Conservation (phyloP, 2,888 invertebrate species). For the Neoaliturus tenellus region DNA sequence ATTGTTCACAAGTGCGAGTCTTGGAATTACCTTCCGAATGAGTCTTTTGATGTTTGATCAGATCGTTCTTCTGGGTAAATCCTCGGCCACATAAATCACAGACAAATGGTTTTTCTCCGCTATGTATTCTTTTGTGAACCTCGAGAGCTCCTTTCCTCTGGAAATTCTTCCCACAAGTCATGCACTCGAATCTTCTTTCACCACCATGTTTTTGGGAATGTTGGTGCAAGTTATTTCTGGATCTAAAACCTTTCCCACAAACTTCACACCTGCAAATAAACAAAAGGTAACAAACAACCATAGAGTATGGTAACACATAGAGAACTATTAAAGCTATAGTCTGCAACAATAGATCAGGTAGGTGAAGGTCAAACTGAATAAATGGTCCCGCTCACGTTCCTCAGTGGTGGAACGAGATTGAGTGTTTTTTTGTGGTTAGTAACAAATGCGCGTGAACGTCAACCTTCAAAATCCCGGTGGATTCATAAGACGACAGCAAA, state of each 20-base stretch:
- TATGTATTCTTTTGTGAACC: constrained; percentile 70
- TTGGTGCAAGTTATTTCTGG: constrained; percentile 70
- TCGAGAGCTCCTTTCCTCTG: constrained; percentile 69
- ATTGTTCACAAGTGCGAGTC: constrained; percentile 19
- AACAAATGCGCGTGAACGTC: too few species aligned
- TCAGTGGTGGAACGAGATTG: too few species aligned
- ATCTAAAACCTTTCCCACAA: constrained; percentile 70
- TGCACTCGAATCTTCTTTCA: constrained; percentile 68
- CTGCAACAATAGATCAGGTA: too few species aligned
- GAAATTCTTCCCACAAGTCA: constrained; percentile 69
- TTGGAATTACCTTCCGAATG: constrained; percentile 61
- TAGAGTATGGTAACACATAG: too few species aligned
- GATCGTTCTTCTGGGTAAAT: constrained; percentile 70
- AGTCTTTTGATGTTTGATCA: constrained; percentile 69
- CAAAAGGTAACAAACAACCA: too few species aligned
- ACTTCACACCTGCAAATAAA: constrained; percentile 66
- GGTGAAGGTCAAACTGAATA: too few species aligned
- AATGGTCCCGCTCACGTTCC: too few species aligned
- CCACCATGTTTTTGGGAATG: constrained; percentile 69
- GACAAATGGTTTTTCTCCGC: constrained; percentile 69
- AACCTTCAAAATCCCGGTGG: too few species aligned
- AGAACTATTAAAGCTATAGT: too few species aligned
- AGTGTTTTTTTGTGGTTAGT: too few species aligned
- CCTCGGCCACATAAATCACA: constrained; percentile 68
- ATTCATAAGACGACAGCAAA: too few species aligned